These are phyloP conservation scores for Ptilorrhoa leucosticta DNA, from an alignment of 2,113 vertebrate species.

Conservation along the genomic window DNA sequence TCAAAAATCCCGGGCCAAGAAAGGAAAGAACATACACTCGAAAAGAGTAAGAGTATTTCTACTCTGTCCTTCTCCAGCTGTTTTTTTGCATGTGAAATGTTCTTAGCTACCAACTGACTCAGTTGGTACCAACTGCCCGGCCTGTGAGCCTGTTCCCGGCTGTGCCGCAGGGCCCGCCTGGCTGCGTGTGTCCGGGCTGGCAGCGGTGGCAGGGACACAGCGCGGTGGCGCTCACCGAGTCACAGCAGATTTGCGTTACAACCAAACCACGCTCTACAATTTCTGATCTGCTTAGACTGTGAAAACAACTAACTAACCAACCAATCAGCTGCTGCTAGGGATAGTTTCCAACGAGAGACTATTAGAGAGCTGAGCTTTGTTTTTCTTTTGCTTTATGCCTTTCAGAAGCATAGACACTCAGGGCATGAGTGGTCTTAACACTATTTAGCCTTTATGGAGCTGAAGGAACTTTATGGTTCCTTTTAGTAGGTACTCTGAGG, in stretches of 20 bases:
- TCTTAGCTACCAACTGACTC: background rate
- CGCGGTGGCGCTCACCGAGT: rapidly evolving
- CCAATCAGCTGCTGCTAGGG: background rate
- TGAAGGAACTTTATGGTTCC: background rate
- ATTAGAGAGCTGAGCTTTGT: background rate
- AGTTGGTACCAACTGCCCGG: rapidly evolving
- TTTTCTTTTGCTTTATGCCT: background rate
- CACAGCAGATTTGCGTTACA: background rate
- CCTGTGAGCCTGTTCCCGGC: background rate
- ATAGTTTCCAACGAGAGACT: background rate
- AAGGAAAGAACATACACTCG: background rate
- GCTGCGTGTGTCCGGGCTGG: rapidly evolving
- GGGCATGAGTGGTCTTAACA: background rate
- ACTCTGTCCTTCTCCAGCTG: background rate
- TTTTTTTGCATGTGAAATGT: background rate
- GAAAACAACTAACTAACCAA: background rate
- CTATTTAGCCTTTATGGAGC: background rate
- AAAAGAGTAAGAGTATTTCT: background rate
- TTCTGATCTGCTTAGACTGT: background rate
- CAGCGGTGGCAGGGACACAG: background rate
- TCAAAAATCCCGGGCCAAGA: background rate
- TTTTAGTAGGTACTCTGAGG: background rate
- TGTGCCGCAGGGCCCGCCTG: background rate
- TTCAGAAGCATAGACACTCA: background rate
- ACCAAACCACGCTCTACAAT: background rate